Conservation (phyloP, 2,113 vertebrate species). For the Pleuronectes platessa region DNA sequence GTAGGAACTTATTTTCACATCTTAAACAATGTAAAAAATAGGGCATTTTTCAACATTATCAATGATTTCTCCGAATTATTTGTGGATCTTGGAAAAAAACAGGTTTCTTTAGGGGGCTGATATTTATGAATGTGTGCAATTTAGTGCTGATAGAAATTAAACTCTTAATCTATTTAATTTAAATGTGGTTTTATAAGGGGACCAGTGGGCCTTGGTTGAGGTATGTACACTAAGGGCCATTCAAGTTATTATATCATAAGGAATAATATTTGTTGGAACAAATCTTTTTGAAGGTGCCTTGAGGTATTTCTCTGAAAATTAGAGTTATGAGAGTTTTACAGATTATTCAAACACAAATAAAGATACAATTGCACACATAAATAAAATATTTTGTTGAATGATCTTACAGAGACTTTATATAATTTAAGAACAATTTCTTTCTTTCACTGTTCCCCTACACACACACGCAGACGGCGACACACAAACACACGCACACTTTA, state of each 20-base stretch:
- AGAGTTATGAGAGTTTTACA: neutral
- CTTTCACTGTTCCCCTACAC: neutral
- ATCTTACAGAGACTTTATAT: conserved; percentile 10
- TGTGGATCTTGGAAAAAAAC: neutral
- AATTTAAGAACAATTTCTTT: conserved; percentile 32
- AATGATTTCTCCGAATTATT: too few species aligned
- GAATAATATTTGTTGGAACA: too few species aligned
- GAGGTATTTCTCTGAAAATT: neutral
- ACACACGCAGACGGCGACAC: neutral
- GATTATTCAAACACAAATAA: neutral
- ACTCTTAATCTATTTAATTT: neutral
- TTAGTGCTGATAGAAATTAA: neutral
- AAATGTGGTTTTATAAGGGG: neutral
- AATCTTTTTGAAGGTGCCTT: too few species aligned
- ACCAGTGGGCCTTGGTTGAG: too few species aligned
- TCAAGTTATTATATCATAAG: too few species aligned
- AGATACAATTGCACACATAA: conserved; percentile 1
- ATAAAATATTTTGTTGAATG: conserved; percentile 4
- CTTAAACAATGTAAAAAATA: too few species aligned
- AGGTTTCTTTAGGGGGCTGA: neutral
- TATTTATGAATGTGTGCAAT: neutral
- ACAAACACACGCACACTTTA: neutral
- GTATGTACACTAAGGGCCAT: too few species aligned
- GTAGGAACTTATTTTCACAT: too few species aligned
- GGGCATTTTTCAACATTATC: too few species aligned